Percentiles rank a stretch among this genome's conserved stretches.
phyloP scores from a whole-genome alignment of 2,888 invertebrate genomes.

The Xestia ashworthii region DNA sequence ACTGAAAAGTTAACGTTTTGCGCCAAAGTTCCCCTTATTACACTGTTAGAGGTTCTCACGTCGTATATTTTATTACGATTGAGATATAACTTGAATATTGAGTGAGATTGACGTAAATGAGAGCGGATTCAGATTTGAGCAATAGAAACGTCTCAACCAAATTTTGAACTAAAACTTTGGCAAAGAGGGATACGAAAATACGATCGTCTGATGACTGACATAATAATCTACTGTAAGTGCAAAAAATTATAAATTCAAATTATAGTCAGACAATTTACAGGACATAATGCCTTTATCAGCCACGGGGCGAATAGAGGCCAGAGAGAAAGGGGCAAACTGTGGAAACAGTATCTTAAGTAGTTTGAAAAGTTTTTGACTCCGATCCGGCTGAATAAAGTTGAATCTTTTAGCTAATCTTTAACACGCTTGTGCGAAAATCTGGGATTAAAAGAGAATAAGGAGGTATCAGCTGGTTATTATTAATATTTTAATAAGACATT shows the following conservation, averaged over 20 bases:
- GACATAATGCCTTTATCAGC: constrained; percentile 28
- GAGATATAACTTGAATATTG: constrained; percentile 58
- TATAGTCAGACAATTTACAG: constrained; percentile 18
- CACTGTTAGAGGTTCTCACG: constrained; percentile 58
- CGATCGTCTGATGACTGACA: background rate
- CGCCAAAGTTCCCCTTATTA: constrained; percentile 61
- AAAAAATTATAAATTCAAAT: constrained; percentile 1
- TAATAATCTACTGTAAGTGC: background rate
- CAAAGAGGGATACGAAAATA: background rate
- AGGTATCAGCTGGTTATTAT: constrained; percentile 35
- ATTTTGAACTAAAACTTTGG: constrained; percentile 6
- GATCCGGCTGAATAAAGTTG: constrained; percentile 51
- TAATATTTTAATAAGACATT: constrained; percentile 24
- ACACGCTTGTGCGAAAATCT: constrained; percentile 48
- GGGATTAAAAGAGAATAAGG: constrained; percentile 33
- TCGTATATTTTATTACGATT: constrained; percentile 65
- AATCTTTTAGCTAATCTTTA: constrained; percentile 57
- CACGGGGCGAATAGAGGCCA: constrained; percentile 13
- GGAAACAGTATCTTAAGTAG: constrained; percentile 50
- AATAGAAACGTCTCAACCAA: background rate
- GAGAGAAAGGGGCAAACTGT: constrained; percentile 36
- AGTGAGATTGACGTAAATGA: constrained; percentile 53
- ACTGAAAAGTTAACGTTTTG: constrained; percentile 65
- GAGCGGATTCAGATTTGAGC: constrained; percentile 16
- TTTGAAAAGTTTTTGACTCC: constrained; percentile 53